Conservation (phyloP, 2,888 invertebrate species). For the Meandrusa payeni region DNA sequence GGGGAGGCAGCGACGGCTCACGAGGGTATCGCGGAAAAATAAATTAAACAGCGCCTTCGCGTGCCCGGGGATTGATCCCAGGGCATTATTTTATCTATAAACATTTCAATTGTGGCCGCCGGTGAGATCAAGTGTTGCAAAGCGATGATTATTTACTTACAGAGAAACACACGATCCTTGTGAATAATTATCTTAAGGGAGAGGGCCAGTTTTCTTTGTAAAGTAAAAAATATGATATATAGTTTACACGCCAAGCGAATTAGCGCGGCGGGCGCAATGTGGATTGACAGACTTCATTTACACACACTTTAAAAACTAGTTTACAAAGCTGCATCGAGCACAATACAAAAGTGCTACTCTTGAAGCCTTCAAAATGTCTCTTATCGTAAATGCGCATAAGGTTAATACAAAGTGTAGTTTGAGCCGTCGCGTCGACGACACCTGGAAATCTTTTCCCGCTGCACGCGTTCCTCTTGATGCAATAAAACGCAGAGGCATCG, state of each 20-base stretch:
- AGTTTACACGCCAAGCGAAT: too few species aligned
- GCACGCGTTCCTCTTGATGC: conserved; percentile 20
- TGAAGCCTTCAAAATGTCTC: too few species aligned
- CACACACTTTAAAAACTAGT: too few species aligned
- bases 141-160: not conserved
- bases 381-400: not conserved
- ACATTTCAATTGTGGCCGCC: conserved; percentile 67
- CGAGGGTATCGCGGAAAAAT: conserved; percentile 53
- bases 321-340: too few species aligned
- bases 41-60: conserved; percentile 60
- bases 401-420: not conserved
- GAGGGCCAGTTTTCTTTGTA: too few species aligned
- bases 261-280: too few species aligned
- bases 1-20: conserved; percentile 26
- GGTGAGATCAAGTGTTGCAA: conserved; percentile 29
- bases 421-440: conserved; percentile 7
- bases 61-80: conserved; percentile 61
- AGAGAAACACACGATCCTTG: too few species aligned
- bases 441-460: conserved; percentile 4
- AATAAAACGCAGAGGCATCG: conserved; percentile 26
- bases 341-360: too few species aligned
- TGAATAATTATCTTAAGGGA: too few species aligned
- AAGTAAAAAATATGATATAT: too few species aligned
- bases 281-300: too few species aligned
- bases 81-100: conserved; percentile 72